phyloP scores from a whole-genome alignment of 2,113 vertebrate genomes.

The Haplochromis vanheusdeni region DNA sequence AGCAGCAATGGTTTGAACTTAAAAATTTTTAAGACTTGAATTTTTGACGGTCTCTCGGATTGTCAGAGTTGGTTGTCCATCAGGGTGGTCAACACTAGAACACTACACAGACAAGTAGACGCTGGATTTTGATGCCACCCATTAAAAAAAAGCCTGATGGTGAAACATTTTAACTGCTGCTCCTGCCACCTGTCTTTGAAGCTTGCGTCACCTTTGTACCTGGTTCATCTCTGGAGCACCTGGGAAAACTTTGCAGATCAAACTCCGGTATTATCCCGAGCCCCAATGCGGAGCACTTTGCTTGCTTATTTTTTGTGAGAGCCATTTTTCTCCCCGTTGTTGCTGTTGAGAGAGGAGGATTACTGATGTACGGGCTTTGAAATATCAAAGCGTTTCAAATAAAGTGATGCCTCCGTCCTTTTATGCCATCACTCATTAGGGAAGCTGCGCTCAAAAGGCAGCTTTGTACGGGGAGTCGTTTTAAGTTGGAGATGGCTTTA shows the following conservation, averaged over 20 bases:
- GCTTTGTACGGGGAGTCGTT: slow-evolving; percentile 27
- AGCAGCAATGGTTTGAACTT: neutral
- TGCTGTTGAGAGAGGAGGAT: slow-evolving; percentile 5
- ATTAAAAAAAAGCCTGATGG: neutral
- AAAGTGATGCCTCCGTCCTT: slow-evolving; percentile 26
- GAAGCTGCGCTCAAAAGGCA: slow-evolving; percentile 13
- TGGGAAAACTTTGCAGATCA: neutral
- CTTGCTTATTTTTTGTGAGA: neutral
- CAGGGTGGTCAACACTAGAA: neutral
- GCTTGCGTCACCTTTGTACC: neutral
- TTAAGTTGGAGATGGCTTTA: slow-evolving; percentile 47
- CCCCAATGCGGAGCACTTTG: neutral
- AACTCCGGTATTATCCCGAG: neutral
- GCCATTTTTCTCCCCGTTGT: neutral
- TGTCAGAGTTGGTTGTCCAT: neutral
- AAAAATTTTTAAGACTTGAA: neutral
- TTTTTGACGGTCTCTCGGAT: neutral
- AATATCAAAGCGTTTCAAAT: slow-evolving; percentile 36
- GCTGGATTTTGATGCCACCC: neutral
- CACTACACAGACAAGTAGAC: neutral
- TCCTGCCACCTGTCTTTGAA: neutral
- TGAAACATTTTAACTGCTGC: neutral
- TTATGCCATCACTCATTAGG: slow-evolving; percentile 36
- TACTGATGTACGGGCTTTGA: slow-evolving; percentile 32
- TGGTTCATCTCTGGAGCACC: neutral